Base-by-base conservation (phyloP, 2,888 invertebrate species). In the Drosophila tripunctata region DNA sequence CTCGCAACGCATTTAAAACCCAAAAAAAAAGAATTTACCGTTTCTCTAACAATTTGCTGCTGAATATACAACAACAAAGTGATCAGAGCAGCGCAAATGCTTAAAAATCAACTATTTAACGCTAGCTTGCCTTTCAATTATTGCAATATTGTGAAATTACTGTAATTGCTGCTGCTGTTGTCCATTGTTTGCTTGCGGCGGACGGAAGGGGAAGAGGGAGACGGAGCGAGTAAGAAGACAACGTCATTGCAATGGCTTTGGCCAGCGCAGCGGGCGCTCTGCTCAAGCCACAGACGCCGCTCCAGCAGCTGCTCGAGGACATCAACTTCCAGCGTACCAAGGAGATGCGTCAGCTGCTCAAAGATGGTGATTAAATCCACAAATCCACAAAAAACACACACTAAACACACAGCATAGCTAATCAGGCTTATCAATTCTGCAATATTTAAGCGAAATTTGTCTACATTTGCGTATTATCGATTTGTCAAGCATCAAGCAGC, bases 301-400 rank as follows among this genome's bases (percentile, higher is more conserved):
- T 97, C 79, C 97, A 97, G 89, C 97, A 96, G 88, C 92, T 97
- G 57, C 92, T 97, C 64, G 97, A 97, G 89, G 97, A 97, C 91
- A 97, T 97, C 76, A 97, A 96, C 92, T 97, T 97, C 88, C 97
- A 97, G 91, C 93, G 97, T 74, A 96, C 96, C 51, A 97, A 97
- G 91, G 97, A 97, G 92, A 96, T 97, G 95, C 93, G 97, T 44
- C 97, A 97, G 91, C 92, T 96, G 79, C 93, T 96, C 87, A 96
- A 96, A 92, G 97, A 97, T 92, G 97, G 97, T 96, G 90, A 90
- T 82, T 65, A 40, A 5, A 14, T 10, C 7, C 2, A 12, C n/a
- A n/a, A n/a, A n/a, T n/a, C n/a, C n/a, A n/a, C n/a, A n/a, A n/a
- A n/a, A n/a, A n/a, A n/a, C n/a, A n/a, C n/a, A n/a, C 6, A 27